A percentile compares a stretch with the other conserved stretches of the same genome.
phyloP scores from a whole-genome alignment of 2,888 invertebrate species.

The Globia sparganii region DNA sequence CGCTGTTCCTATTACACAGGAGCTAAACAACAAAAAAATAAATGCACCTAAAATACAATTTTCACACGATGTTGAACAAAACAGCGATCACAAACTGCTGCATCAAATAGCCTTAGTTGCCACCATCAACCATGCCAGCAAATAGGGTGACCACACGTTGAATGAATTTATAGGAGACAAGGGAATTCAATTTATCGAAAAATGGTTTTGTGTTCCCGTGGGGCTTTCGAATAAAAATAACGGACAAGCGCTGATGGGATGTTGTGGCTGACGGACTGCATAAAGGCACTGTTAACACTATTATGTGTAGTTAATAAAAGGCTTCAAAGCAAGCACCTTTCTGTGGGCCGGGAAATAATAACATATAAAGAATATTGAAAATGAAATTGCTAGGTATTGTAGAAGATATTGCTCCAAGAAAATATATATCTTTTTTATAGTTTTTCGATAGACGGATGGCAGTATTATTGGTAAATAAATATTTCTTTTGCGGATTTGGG shows the following conservation, averaged over 20 bases:
- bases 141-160: constrained; percentile 66
- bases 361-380: constrained; percentile 60
- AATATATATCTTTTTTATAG: constrained; percentile 59
- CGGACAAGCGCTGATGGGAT: constrained; percentile 61
- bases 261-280: constrained; percentile 55
- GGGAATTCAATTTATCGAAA: constrained; percentile 75
- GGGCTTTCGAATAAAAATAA: constrained; percentile 71
- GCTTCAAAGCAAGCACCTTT: constrained; percentile 25
- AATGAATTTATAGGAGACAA: constrained; percentile 73
- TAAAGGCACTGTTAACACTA: constrained; percentile 55
- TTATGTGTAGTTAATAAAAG: constrained; percentile 51
- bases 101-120: constrained; percentile 37
- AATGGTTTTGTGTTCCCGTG: constrained; percentile 66
- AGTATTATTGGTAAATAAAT: constrained; percentile 61
- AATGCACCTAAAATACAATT: background rate
- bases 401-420: constrained; percentile 53
- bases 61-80: constrained; percentile 19
- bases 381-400: constrained; percentile 62
- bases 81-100: constrained; percentile 25
- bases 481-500: constrained; percentile 52
- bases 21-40: constrained; percentile 1
- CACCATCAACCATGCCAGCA: constrained; percentile 57
- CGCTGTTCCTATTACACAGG: background rate
- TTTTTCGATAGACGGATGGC: constrained; percentile 59
- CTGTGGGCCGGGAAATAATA: constrained; percentile 48